Conservation (phyloP, 1,140 invertebrate genomes). For the Hylyphantes graminicola region DNA sequence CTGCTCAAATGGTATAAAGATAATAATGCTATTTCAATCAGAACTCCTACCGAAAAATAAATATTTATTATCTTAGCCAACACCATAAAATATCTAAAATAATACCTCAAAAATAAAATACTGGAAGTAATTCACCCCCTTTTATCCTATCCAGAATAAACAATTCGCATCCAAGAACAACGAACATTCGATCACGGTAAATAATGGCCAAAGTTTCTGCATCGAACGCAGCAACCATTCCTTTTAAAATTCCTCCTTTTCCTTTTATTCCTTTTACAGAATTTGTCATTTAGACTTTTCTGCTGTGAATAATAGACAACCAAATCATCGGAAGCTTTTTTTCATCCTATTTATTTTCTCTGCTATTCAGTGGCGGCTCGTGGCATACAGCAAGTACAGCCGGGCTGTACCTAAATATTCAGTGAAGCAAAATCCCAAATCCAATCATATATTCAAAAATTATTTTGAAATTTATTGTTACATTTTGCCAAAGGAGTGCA, state of each 20-base stretch:
- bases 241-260: slow-evolving; percentile 17
- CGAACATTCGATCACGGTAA: slow-evolving; percentile 45
- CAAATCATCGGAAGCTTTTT: slow-evolving; percentile 34
- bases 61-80: too few relatives aligned
- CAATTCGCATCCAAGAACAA: slow-evolving; percentile 24
- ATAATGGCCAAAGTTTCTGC: slow-evolving; percentile 51
- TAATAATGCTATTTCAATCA: too few relatives aligned
- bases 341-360: slow-evolving; percentile 5
- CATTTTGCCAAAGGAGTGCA: too few relatives aligned
- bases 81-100: background rate
- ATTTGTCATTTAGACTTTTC: slow-evolving; percentile 38
- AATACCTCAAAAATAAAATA: background rate
- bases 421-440: too few relatives aligned
- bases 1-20: too few relatives aligned
- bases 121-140: background rate
- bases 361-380: too few relatives aligned
- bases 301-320: slow-evolving; percentile 34
- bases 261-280: slow-evolving; percentile 3
- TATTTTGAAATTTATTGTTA: too few relatives aligned
- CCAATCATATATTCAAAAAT: too few relatives aligned
- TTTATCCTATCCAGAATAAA: slow-evolving; percentile 17
- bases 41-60: too few relatives aligned
- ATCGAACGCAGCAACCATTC: slow-evolving; percentile 25
- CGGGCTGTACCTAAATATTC: too few relatives aligned
- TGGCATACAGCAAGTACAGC: too few relatives aligned